phyloP scores from a whole-genome alignment of 2,113 vertebrate species.

The Antennarius striatus region DNA sequence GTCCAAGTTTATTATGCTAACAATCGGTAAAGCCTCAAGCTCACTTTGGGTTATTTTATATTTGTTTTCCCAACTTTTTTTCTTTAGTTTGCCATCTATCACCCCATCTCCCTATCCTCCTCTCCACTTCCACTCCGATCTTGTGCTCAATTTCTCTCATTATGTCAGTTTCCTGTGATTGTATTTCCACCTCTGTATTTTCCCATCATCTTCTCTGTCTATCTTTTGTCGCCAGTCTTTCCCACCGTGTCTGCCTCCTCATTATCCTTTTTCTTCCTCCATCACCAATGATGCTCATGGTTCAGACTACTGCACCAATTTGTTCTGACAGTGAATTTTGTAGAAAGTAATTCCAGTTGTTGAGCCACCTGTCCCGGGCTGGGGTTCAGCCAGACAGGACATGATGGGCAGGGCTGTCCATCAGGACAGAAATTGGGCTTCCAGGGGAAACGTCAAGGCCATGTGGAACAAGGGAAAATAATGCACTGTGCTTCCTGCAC shows the following conservation, averaged over 20 bases:
- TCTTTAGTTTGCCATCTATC: background rate
- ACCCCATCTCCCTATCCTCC: background rate
- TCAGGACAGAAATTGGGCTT: conserved; percentile 19
- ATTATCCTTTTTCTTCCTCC: conserved; percentile 49
- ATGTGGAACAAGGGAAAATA: conserved; percentile 11
- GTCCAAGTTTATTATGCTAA: conserved; percentile 21
- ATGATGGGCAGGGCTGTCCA: conserved; percentile 38
- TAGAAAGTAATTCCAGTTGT: conserved; percentile 53
- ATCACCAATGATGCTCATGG: conserved; percentile 43
- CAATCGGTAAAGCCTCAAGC: conserved; percentile 18
- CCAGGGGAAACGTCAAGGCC: conserved; percentile 4
- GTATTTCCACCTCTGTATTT: conserved; percentile 7
- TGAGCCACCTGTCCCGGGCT: conserved; percentile 32
- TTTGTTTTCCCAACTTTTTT: conserved; percentile 4
- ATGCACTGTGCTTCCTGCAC: background rate
- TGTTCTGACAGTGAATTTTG: conserved; percentile 58
- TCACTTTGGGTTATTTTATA: conserved; percentile 16
- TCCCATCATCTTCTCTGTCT: conserved; percentile 26
- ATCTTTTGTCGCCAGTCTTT: conserved; percentile 15
- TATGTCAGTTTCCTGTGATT: conserved; percentile 2
- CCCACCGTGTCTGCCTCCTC: conserved; percentile 37
- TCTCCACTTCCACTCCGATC: background rate
- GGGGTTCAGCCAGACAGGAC: conserved; percentile 46
- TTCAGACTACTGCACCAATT: conserved; percentile 58
- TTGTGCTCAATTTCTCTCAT: background rate